These are phyloP conservation scores for Euproctis similis DNA, from an alignment of 2,888 invertebrate species.

Conservation along the genomic window DNA sequence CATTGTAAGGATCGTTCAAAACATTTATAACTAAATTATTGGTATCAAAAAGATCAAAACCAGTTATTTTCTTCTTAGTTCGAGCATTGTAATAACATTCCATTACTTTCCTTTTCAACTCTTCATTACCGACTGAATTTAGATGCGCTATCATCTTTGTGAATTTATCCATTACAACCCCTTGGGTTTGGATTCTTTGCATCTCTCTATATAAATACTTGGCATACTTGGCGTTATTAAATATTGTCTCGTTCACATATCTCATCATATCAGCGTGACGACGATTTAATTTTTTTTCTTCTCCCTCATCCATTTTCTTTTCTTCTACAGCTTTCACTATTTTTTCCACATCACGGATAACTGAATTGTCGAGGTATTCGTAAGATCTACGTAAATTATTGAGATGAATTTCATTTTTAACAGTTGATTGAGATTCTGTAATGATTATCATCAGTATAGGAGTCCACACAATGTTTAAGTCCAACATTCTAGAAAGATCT, in stretches of 20 bases:
- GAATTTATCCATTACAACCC: constrained; percentile 24
- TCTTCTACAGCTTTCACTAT: background rate
- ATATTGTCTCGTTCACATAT: constrained; percentile 25
- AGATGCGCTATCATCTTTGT: constrained; percentile 33
- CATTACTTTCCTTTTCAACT: constrained; percentile 18
- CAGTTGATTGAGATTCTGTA: too few relatives aligned
- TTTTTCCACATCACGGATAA: background rate
- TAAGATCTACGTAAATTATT: background rate
- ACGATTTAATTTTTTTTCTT: background rate
- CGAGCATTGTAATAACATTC: constrained; percentile 7
- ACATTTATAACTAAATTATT: constrained; percentile 1
- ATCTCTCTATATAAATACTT: constrained; percentile 37
- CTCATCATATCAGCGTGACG: constrained; percentile 17
- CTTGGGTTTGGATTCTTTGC: constrained; percentile 24
- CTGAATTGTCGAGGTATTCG: background rate
- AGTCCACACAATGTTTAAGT: too few relatives aligned
- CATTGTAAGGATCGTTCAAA: background rate
- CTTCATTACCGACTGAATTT: constrained; percentile 14
- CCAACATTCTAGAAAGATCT: too few relatives aligned
- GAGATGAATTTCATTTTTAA: too few relatives aligned
- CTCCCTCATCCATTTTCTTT: background rate
- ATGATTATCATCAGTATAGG: too few relatives aligned
- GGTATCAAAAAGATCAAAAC: constrained; percentile 7
- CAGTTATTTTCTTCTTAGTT: background rate
- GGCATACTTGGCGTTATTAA: constrained; percentile 18